Evolutionary conservation across 1,140 invertebrate species (phyloP), one percentile per base, ranked within the genome.

Genomic region (Papilio glaucus): DNA sequence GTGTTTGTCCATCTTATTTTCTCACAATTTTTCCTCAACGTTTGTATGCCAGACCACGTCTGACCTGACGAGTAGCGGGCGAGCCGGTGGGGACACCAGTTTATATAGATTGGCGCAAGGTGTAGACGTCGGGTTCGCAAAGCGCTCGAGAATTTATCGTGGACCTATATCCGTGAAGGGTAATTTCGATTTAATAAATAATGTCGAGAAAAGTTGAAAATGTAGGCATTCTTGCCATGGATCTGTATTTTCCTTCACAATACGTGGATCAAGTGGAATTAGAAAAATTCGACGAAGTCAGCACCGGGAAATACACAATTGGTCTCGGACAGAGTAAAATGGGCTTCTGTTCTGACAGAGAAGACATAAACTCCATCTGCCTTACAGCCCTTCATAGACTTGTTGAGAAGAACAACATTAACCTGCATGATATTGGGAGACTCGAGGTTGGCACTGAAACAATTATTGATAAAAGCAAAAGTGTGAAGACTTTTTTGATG

Each of bases 381-480:
- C 92, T 99, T n/a, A 99, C 98, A 0, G 99, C 98, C 4, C 95
- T 99, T 0, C 95, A 97, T 39, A 94, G 95, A 15, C 91, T 98
- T 5, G 93, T 98, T 82, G 96, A 98, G 74, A 96, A 95, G 72
- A 95, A 97, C 81, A 92, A 94, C 10, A 94, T 98, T 60, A 94
- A 95, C 73, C 95, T 96, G 60, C 88, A 94, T 77, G 95, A 97
- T 62, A 97, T 99, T 81, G 99, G 99, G 0, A 95, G 97, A 13
- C 85, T 99, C 18, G 98, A 99, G 93, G 98, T 99, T 18, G 99
- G 99, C 24, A 99, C 99, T 6, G 99, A 99, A 91, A 99, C 99
- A 0, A 96, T 99, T 45, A 95, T 99, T 62, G 99, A 99, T 89
- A 99, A 99, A 94, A 99, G 98, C 75, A 99, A 99, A 94, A 98